These are phyloP conservation scores for Zapornia atra DNA, from an alignment of 2,113 vertebrate genomes.

Conservation along the genomic window DNA sequence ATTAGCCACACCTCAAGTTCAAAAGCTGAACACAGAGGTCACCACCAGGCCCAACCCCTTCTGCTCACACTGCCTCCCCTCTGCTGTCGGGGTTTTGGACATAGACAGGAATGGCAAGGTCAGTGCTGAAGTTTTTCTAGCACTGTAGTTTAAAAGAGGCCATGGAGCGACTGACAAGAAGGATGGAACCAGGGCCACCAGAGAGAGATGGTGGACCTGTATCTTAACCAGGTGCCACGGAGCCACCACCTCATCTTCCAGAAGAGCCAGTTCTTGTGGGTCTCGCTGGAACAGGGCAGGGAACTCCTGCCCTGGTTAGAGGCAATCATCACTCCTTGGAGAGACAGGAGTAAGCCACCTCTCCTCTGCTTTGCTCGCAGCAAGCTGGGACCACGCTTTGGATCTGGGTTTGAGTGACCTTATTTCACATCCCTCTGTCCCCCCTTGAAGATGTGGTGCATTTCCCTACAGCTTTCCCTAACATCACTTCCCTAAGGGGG, in stretches of 20 bases:
- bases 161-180: rapidly evolving
- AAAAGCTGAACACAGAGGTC: not conserved
- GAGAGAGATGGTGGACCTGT: rapidly evolving
- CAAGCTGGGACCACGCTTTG: not conserved
- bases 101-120: not conserved
- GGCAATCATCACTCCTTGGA: not conserved
- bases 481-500: not conserved
- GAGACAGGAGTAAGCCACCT: not conserved
- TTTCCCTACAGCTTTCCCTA: not conserved
- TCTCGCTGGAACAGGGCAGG: rapidly evolving
- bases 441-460: not conserved
- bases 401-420: not conserved
- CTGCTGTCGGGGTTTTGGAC: not conserved
- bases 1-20: not conserved
- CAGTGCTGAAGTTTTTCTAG: not conserved
- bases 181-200: not conserved
- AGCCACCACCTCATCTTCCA: not conserved
- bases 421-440: not conserved
- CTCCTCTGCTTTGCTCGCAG: not conserved
- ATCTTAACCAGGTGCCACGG: rapidly evolving
- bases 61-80: not conserved
- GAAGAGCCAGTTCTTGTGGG: rapidly evolving
- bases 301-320: not conserved
- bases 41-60: not conserved
- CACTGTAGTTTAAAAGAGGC: rapidly evolving